Evolutionary conservation across 2,888 invertebrate species (phyloP).

Genomic region (Catocala fraxini): DNA sequence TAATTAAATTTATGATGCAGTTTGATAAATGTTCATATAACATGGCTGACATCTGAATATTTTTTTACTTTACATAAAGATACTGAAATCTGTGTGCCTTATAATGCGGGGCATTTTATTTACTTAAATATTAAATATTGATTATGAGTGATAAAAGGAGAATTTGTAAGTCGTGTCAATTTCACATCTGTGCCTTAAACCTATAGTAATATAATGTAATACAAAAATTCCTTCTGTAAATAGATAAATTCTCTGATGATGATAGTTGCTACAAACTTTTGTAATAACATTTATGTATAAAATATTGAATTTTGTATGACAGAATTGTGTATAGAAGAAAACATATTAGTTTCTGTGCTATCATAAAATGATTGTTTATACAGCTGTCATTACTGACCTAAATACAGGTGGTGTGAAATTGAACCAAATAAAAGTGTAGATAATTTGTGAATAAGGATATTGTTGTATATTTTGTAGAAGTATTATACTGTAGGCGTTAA

Average conservation of each 20-base stretch:
- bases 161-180: not conserved
- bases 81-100: slow-evolving; percentile 42
- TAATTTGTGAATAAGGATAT: not conserved
- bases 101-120: slow-evolving; percentile 34
- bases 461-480: slow-evolving; percentile 59
- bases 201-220: too few relatives aligned
- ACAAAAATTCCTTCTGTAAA: too few relatives aligned
- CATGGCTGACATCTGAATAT: too few relatives aligned
- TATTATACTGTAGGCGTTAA: slow-evolving; percentile 50
- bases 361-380: too few relatives aligned
- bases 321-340: too few relatives aligned
- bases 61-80: slow-evolving; percentile 25
- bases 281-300: too few relatives aligned
- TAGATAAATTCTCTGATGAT: too few relatives aligned
- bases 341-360: too few relatives aligned
- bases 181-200: not conserved
- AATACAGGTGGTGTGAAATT: not conserved
- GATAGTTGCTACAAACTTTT: too few relatives aligned
- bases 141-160: slow-evolving; percentile 7
- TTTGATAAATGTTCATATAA: too few relatives aligned
- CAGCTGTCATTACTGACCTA: not conserved
- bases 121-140: slow-evolving; percentile 31
- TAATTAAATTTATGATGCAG: too few relatives aligned
- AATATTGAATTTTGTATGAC: too few relatives aligned
- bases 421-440: not conserved